Evolutionary conservation across 2,797 vertebrate genomes (phyloP), one percentile per base, ranked within the genome.

Genomic region (Astyanax mexicanus): DNA sequence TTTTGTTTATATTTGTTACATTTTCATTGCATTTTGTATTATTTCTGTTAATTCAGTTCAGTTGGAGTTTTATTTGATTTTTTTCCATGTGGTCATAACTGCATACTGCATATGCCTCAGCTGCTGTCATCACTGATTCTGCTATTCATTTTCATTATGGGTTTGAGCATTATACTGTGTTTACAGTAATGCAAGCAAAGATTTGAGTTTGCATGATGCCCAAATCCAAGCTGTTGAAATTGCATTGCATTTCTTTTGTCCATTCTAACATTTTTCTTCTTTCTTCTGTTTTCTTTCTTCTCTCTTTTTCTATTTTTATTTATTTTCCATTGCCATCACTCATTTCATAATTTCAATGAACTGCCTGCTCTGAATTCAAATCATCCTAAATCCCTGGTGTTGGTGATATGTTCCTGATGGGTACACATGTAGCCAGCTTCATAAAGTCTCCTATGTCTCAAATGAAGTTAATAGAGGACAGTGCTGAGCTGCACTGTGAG

Each of bases 401-500:
- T n/a, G n/a, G 23, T 25, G 19, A 11, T 13, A 37, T n/a, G 23
- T 27, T 21, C n/a, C 54, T 23, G 72, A 9, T 27, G 6, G 3
- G n/a, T n/a, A 12, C 19, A 3, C 29, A n/a, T 13, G 77, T 93
- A 97, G 96, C 96, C 51, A 94, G 96, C 49, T 98, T 97, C 79
- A 92, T 95, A 85, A 96, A 93, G 86, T 95, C 94, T 0, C 97
- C 96, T 0, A 88, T 96, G 77, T 97, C 97, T 78, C 92, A 93
- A 85, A 94, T 93, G 87, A 95, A 91, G 77, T 81, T 95, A 82
- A 77, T 90, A 11, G 89, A 89, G 79, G 92, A 93, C 88, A 88
- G 86, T 5, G 92, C 94, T 19, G 91, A 94, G 80, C 89, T 99
- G 84, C 92, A 97, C 84, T 98, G 97, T 45, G 96, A 98, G 89